These are phyloP conservation scores for Iselma pallidipennis DNA, from an alignment of 2,888 invertebrate species.

Conservation along the genomic window DNA sequence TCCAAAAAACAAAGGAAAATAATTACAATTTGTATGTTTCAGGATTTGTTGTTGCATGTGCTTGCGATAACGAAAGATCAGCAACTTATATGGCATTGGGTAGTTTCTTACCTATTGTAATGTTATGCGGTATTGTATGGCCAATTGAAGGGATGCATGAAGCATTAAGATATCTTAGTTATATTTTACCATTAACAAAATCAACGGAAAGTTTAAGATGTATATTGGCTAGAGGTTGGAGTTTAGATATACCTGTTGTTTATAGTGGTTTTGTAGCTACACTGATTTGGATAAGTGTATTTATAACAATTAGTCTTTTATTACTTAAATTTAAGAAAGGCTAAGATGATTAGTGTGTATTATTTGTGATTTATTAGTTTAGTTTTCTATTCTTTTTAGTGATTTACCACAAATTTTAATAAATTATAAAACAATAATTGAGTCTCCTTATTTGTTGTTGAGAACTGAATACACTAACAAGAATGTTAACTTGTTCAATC, in stretches of 20 bases:
- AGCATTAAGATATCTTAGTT: conserved; percentile 68
- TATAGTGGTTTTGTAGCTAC: conserved; percentile 83
- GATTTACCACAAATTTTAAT: too few species aligned
- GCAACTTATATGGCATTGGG: conserved; percentile 86
- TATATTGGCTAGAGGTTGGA: conserved; percentile 84
- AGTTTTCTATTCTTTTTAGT: too few species aligned
- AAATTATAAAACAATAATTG: too few species aligned
- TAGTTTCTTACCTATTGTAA: conserved; percentile 82
- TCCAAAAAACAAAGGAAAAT: too few species aligned
- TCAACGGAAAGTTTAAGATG: conserved; percentile 87
- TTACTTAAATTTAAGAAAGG: conserved; percentile 84
- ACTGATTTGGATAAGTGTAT: conserved; percentile 76
- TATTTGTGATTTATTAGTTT: too few species aligned
- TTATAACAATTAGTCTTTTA: conserved; percentile 73
- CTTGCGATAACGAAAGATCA: conserved; percentile 80
- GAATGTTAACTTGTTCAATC: too few species aligned
- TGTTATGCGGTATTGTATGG: conserved; percentile 92
- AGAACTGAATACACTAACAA: too few species aligned
- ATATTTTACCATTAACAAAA: conserved; percentile 81
- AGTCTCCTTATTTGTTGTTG: too few species aligned
- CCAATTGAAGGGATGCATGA: conserved; percentile 91
- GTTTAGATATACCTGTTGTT: conserved; percentile 69
- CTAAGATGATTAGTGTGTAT: too few species aligned
- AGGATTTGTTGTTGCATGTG: conserved; percentile 77
- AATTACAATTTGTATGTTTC: background rate